Base-by-base conservation (phyloP, 2,888 invertebrate species). In the Ceraclea dissimilis region DNA sequence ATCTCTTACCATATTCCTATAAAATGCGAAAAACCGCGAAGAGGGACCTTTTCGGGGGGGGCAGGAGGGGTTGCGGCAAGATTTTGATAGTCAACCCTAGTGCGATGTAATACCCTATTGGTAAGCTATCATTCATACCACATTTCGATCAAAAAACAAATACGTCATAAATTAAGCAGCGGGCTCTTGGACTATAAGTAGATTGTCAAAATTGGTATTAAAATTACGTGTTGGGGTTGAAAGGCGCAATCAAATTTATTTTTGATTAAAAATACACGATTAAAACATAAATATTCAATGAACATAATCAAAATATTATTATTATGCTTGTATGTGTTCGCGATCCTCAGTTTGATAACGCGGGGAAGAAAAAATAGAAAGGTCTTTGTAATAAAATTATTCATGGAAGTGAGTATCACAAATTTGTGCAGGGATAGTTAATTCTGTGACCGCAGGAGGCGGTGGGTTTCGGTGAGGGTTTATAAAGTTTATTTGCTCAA, bases 371-470 rank as follows among this genome's bases (percentile, higher is more conserved):
- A 47, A 20, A n/a, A n/a, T n/a, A n/a, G n/a, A 47, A 47, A 47
- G 47, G 47, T 47, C 18, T 47, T 19, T 2, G 47, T 8, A 6
- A 18, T 47, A 47, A 47, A 47, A 47, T 47, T 47, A 47, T 47
- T 18, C 20, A 47, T 11, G 19, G 18, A 8, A 20, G 47, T 19
- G 20, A 19, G 47, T 47, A 6, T 47, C 47, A 47, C 47, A 47
- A 47, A 47, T 47, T 47, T 47, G 20, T 8, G 17, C 47, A 47
- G 47, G 47, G 47, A 16, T 47, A 47, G 47, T 47, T 47, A 47
- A 47, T 47, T 47, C 47, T 47, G n/a, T 20, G 47, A 47, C 47
- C 47, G 47, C 47, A 47, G 47, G n/a, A 16, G 39, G 39, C 39
- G 39, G 39, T 13, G 47, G 47, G 47, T 20, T 18, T 8, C 47